Percentiles rank a stretch among this genome's conserved stretches.
Evolutionary conservation across 2,888 invertebrate genomes (phyloP).

Genomic region (Lasioglossum calceatum): DNA sequence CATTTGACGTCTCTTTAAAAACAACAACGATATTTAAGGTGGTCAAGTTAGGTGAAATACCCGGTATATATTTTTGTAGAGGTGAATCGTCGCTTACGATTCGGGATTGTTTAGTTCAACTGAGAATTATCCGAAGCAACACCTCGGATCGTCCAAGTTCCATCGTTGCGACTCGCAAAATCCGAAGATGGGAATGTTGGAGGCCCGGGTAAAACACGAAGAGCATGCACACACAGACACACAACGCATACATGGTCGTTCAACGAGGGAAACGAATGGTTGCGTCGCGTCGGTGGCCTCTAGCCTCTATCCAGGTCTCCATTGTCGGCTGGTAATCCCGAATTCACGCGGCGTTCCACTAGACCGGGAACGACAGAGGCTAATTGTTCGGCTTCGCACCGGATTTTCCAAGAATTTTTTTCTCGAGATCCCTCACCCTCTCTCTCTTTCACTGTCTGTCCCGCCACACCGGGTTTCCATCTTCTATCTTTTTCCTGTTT

Average conservation of each 20-base stretch:
- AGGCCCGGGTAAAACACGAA: background rate
- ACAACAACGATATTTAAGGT: too few species aligned
- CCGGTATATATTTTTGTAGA: too few species aligned
- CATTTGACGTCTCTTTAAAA: too few species aligned
- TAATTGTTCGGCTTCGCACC: conserved; percentile 57
- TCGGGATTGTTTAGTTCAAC: background rate
- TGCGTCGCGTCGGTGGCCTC: conserved; percentile 18
- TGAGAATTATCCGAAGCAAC: background rate
- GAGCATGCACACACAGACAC: background rate
- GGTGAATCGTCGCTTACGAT: too few species aligned
- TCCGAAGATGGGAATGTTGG: background rate
- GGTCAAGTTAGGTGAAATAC: too few species aligned
- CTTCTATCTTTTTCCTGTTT: background rate
- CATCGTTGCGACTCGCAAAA: too few species aligned
- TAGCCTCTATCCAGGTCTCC: conserved; percentile 1
- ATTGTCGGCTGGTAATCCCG: conserved; percentile 53
- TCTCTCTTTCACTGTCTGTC: background rate
- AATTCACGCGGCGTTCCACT: conserved; percentile 47
- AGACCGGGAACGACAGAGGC: conserved; percentile 22
- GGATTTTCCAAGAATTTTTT: conserved; percentile 53
- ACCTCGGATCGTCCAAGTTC: background rate
- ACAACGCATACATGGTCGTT: background rate
- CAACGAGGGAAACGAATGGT: conserved; percentile 25
- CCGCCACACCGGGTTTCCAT: background rate
- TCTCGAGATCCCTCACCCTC: background rate